phyloP scores from a whole-genome alignment of 1,140 invertebrate species.

The Scylla paramamosain region DNA sequence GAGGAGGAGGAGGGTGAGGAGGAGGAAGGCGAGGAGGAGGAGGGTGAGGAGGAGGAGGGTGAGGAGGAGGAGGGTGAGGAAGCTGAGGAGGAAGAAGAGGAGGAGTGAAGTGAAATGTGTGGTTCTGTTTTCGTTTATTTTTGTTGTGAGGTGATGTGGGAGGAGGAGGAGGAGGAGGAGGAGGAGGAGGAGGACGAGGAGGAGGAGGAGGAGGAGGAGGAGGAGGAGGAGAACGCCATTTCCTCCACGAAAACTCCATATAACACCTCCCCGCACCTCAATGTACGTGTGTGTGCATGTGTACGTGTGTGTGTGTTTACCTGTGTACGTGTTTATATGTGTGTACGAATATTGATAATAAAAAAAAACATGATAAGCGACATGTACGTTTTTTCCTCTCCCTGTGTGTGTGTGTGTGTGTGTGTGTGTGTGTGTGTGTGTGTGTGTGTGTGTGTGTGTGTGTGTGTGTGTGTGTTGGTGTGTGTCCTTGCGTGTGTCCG shows the following conservation, averaged over 20 bases:
- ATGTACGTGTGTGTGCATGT: neutral
- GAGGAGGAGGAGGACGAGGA: no score
- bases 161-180: no score
- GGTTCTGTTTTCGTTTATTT: neutral
- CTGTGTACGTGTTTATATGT: neutral
- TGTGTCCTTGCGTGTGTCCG: neutral
- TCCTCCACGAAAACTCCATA: no score
- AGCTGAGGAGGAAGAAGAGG: no score
- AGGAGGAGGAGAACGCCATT: no score
- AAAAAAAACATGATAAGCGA: no score
- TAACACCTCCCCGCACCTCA: no score
- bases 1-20: neutral
- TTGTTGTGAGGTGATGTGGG: neutral
- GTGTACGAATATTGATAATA: neutral
- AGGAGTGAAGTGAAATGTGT: neutral
- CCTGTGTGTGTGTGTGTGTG: slow-evolving; percentile 7
- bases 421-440: slow-evolving; percentile 20
- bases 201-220: no score
- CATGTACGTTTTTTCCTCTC: no score
- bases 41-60: no score
- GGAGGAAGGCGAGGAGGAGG: neutral
- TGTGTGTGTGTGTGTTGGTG: slow-evolving; percentile 12
- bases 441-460: slow-evolving; percentile 18
- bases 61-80: no score
- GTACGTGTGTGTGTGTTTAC: neutral